Evolutionary conservation across 2,888 invertebrate species (phyloP).

Genomic region (Tuta absoluta): DNA sequence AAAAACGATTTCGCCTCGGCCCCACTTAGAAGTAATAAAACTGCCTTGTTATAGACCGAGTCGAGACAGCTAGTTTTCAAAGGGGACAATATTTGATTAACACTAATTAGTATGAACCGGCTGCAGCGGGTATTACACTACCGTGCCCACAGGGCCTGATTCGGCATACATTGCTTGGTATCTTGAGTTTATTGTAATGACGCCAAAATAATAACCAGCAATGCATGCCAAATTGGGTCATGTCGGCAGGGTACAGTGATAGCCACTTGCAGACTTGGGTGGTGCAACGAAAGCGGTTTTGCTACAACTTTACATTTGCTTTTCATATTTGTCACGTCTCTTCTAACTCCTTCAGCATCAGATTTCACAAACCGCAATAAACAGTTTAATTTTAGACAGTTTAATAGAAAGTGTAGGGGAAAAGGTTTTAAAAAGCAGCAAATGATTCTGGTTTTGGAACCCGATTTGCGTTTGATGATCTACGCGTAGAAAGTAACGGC

Average conservation of each 20-base stretch:
- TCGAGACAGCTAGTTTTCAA: slow-evolving; percentile 57
- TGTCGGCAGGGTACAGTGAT: no score
- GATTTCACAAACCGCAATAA: background rate
- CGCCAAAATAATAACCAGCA: no score
- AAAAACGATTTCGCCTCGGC: slow-evolving; percentile 14
- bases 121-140: no score
- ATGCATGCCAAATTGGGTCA: no score
- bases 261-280: slow-evolving; percentile 49
- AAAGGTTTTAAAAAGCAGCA: slow-evolving; percentile 40
- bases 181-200: no score
- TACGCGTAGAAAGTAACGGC: slow-evolving; percentile 58
- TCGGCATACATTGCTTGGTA: no score
- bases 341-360: background rate
- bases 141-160: no score
- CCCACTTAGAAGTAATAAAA: slow-evolving; percentile 19
- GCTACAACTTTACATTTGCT: slow-evolving; percentile 31
- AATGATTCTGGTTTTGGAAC: slow-evolving; percentile 42
- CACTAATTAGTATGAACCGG: slow-evolving; percentile 77
- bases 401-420: slow-evolving; percentile 35
- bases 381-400: background rate
- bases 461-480: slow-evolving; percentile 48
- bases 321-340: background rate
- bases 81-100: slow-evolving; percentile 77
- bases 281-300: slow-evolving; percentile 59
- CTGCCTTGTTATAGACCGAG: slow-evolving; percentile 41